Evolutionary conservation across 2,113 vertebrate genomes (phyloP), one percentile per base, ranked within the genome.

Genomic region (Chloebia gouldiae): DNA sequence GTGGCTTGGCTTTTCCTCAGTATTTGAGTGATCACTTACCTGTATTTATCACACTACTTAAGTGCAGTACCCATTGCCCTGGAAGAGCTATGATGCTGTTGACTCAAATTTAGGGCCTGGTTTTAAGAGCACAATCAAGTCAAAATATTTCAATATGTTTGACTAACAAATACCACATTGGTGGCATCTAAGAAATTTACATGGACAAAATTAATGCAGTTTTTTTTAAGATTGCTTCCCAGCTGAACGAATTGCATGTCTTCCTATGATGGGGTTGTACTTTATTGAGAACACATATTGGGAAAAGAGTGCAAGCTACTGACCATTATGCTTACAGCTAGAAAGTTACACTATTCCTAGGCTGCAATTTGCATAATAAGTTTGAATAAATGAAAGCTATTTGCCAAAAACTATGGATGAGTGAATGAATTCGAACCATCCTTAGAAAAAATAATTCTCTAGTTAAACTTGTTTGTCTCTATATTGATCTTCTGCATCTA

Each of bases 21-120:
- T 51, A 27, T 12, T 25, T 7, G 1, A 44, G 30, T 30, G 39
- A 60, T 56, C 11, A 13, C 0, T 0, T 39, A 13, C 0, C 0
- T 39, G 5, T 45, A 42, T 24, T 70, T 47, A 10, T 70, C 22
- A 51, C 4, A 10, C 15, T 33, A 30, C 15, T 91, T 69, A 60
- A 86, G 59, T 15, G 6, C 35, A 56, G 2, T 14, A 37, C 4
- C 12, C 3, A 2, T 56, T 77, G 71, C 23, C 49, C 27, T 64
- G 28, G 33, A 50, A 21, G 33, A 59, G 7, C 5, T 59, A 3
- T 28, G 44, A 47, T 64, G 33, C 72, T 69, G 33, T 33, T 56
- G 25, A 37, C 20, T 50, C 2, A 2, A 66, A 88, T 3, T 2
- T 7, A 31, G 24, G 19, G 20, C 9, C 30, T 51, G 3, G 2